Percentiles rank a stretch among this genome's conserved stretches.
Evolutionary conservation across 2,113 vertebrate genomes (phyloP).

Genomic region (Falco punctatus): DNA sequence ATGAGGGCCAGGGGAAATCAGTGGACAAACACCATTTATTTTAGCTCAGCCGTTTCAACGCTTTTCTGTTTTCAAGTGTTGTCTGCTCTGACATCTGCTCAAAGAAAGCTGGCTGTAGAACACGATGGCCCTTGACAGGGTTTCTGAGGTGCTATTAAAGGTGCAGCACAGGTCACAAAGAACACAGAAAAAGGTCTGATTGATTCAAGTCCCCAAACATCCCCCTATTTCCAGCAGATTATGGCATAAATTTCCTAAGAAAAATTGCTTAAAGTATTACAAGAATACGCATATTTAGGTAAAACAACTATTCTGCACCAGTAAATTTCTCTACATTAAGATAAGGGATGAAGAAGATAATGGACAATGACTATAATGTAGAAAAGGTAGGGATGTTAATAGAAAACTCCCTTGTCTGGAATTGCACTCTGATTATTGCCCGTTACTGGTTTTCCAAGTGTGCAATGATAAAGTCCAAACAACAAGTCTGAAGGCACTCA

Average conservation of each 20-base stretch:
- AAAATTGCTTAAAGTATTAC: neutral
- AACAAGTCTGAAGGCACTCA: too few species aligned
- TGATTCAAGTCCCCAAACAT: neutral
- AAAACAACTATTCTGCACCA: neutral
- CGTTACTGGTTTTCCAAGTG: too few species aligned
- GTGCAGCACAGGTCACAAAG: neutral
- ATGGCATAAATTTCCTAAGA: neutral
- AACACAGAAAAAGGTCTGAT: neutral
- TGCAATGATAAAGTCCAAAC: too few species aligned
- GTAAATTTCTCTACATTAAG: neutral
- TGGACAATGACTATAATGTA: too few species aligned
- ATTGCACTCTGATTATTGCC: too few species aligned
- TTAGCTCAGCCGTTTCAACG: neutral
- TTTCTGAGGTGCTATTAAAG: neutral
- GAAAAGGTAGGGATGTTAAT: too few species aligned
- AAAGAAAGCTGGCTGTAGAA: neutral
- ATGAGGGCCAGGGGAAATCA: neutral
- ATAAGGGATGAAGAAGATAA: too few species aligned
- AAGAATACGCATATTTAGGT: neutral
- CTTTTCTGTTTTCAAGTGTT: neutral
- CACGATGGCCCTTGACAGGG: neutral
- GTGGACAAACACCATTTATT: neutral
- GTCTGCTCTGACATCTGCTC: neutral
- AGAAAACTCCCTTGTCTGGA: too few species aligned
- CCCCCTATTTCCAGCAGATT: neutral